Evolutionary conservation across 2,113 vertebrate genomes (phyloP).

Genomic region (Meles meles): DNA sequence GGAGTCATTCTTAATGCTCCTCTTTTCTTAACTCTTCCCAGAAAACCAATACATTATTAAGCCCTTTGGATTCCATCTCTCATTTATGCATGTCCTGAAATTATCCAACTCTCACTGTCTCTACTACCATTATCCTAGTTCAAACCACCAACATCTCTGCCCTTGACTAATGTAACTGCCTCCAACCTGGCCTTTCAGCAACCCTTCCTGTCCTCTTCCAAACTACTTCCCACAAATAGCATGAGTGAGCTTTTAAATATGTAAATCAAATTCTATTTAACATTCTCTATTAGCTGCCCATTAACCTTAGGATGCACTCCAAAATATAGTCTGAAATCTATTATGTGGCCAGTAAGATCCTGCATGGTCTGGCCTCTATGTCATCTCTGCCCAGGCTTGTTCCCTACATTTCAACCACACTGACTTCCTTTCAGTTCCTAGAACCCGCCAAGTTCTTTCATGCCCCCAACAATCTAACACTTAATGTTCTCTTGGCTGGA

Average conservation of each 20-base stretch:
- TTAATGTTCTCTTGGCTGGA: background rate
- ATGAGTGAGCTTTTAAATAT: slow-evolving; percentile 39
- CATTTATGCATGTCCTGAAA: slow-evolving; percentile 1
- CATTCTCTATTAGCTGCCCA: background rate
- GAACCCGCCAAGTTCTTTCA: background rate
- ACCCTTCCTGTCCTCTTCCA: background rate
- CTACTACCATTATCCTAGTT: background rate
- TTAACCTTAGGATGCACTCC: background rate
- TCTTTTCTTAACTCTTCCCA: background rate
- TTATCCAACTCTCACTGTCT: slow-evolving; percentile 3
- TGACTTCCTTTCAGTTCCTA: background rate
- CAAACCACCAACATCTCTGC: background rate
- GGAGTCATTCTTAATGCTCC: background rate
- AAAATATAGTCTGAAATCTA: background rate
- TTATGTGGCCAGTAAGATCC: background rate
- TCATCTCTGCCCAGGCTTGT: background rate
- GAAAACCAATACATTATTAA: slow-evolving; percentile 28
- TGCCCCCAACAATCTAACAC: background rate
- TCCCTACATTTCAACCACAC: background rate
- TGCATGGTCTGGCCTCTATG: background rate
- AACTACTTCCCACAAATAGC: background rate
- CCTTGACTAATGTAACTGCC: background rate
- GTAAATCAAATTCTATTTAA: slow-evolving; percentile 32
- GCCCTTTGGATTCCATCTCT: background rate
- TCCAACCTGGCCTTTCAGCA: background rate